phyloP scores from a whole-genome alignment of 2,888 invertebrate genomes.

The Scaptomyza caliginosa region DNA sequence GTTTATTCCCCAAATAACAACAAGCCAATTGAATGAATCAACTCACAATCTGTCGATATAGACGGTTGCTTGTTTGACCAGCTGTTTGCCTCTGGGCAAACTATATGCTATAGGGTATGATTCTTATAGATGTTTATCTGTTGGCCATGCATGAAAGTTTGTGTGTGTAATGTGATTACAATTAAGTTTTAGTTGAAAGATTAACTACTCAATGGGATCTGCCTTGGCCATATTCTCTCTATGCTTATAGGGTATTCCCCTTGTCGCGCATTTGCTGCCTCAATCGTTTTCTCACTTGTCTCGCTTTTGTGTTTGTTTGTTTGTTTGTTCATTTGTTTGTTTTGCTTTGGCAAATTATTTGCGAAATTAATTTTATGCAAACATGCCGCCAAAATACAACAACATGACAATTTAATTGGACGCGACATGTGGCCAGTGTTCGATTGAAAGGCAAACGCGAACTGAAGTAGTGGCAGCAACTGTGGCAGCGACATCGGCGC shows the following conservation, averaged over 20 bases:
- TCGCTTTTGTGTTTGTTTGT: slow-evolving; percentile 45
- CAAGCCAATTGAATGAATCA: slow-evolving; percentile 9
- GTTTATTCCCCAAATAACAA: background rate
- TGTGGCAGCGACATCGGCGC: slow-evolving; percentile 55
- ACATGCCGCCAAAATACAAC: slow-evolving; percentile 77
- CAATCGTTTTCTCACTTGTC: slow-evolving; percentile 41
- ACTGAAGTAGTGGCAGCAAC: slow-evolving; percentile 1
- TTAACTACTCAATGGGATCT: background rate
- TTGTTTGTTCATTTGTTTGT: slow-evolving; percentile 55
- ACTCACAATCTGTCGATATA: slow-evolving; percentile 5
- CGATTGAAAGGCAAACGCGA: slow-evolving; percentile 26
- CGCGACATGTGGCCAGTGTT: slow-evolving; percentile 72
- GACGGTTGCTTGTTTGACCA: background rate
- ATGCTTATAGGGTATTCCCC: slow-evolving; percentile 19
- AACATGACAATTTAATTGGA: slow-evolving; percentile 81
- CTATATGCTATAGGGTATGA: background rate
- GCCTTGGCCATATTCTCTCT: background rate
- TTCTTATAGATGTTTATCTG: too few relatives aligned
- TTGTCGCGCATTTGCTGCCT: background rate
- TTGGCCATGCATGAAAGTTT: too few relatives aligned
- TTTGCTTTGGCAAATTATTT: slow-evolving; percentile 77
- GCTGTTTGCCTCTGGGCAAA: too few relatives aligned
- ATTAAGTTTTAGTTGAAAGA: too few relatives aligned
- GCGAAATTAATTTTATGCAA: slow-evolving; percentile 80
- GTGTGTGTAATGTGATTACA: too few relatives aligned